Conservation (phyloP, 2,888 invertebrate species). For the Drosophila colorata region DNA sequence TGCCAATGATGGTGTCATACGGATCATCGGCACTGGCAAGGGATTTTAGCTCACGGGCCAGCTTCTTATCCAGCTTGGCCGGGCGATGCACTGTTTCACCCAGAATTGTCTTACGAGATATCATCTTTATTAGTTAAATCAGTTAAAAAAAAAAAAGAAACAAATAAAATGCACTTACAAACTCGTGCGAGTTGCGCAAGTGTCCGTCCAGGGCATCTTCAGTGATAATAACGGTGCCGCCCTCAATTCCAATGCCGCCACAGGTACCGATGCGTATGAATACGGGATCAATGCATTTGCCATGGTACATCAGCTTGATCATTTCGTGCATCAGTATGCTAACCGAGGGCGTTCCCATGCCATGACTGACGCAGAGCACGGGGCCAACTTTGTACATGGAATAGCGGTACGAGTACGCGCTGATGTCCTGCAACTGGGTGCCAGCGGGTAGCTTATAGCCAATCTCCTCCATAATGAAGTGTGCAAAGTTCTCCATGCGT, state of each 20-base stretch:
- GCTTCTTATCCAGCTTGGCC: conserved; percentile 92
- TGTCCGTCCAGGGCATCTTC: conserved; percentile 96
- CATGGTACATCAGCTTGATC: conserved; percentile 97
- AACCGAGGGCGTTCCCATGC: conserved; percentile 98
- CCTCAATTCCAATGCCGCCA: conserved; percentile 96
- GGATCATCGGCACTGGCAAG: conserved; percentile 91
- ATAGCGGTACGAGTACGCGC: conserved; percentile 96
- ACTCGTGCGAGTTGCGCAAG: conserved; percentile 92
- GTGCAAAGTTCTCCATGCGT: conserved; percentile 96
- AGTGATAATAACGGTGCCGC: conserved; percentile 97
- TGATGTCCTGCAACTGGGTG: conserved; percentile 94
- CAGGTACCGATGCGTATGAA: conserved; percentile 98
- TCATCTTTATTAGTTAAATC: background rate
- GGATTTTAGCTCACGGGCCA: conserved; percentile 92
- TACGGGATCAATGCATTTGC: conserved; percentile 93
- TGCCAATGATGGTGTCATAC: conserved; percentile 94
- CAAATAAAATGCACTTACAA: conserved; percentile 87
- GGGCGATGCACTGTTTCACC: conserved; percentile 93
- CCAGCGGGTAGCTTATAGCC: conserved; percentile 95
- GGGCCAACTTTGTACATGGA: conserved; percentile 94
- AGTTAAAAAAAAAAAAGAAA: too few species aligned
- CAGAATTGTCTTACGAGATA: conserved; percentile 89
- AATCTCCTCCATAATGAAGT: conserved; percentile 95
- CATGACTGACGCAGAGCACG: conserved; percentile 88
- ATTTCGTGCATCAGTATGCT: conserved; percentile 98